phyloP scores from a whole-genome alignment of 2,113 vertebrate species.

The Atlantisia rogersi region DNA sequence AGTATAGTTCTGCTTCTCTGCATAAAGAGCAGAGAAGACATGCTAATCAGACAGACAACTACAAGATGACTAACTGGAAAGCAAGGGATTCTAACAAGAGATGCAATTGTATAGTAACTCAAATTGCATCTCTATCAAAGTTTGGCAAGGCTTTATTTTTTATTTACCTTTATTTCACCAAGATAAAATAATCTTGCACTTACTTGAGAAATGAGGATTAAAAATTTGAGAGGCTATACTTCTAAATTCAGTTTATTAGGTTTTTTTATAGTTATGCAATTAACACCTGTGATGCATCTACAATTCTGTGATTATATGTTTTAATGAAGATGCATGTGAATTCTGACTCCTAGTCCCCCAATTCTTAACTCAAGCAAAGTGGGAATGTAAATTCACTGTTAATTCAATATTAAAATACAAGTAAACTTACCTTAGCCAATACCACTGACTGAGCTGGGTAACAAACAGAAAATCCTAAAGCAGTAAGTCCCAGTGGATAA shows the following conservation, averaged over 20 bases:
- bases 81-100: neutral
- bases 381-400: neutral
- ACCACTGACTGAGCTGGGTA: constrained; percentile 87
- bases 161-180: neutral
- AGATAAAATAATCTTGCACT: neutral
- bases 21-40: neutral
- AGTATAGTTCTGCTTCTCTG: neutral
- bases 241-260: neutral
- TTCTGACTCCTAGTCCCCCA: neutral
- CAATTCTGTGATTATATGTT: neutral
- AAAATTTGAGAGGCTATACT: neutral
- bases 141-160: neutral
- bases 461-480: constrained; percentile 83
- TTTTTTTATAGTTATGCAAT: neutral
- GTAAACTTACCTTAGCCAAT: constrained; percentile 83
- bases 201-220: neutral
- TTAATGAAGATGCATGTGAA: neutral
- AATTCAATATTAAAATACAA: neutral
- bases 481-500: constrained; percentile 81
- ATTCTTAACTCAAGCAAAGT: neutral
- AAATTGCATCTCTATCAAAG: neutral
- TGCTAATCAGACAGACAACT: neutral
- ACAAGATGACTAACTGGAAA: neutral
- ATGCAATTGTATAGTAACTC: neutral
- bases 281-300: neutral